Evolutionary conservation across 2,797 vertebrate species (phyloP).

Genomic region (Echeneis naucrates): DNA sequence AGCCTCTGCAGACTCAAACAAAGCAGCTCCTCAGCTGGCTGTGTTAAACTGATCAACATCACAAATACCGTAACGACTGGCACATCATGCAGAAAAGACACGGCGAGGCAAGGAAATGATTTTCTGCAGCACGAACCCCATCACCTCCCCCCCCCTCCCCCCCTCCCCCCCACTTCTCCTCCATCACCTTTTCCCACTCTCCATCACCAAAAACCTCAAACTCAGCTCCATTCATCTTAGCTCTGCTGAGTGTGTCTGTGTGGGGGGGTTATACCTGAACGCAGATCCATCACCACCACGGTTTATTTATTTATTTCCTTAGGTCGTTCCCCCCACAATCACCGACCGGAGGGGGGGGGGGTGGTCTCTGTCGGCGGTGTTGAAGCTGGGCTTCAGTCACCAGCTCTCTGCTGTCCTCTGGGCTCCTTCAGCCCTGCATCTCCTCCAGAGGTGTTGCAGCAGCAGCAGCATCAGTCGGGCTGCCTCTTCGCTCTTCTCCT

Average conservation of each 20-base stretch:
- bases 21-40: slow-evolving; percentile 53
- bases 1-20: slow-evolving; percentile 27
- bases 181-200: slow-evolving; percentile 24
- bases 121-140: slow-evolving; percentile 50
- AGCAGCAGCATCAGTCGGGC: slow-evolving; percentile 26
- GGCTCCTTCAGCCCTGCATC: slow-evolving; percentile 39
- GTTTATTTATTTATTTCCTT: neutral
- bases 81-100: neutral
- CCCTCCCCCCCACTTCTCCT: neutral
- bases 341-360: slow-evolving; percentile 10
- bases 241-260: neutral
- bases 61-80: neutral
- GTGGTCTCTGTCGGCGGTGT: slow-evolving; percentile 28
- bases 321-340: slow-evolving; percentile 5
- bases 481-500: slow-evolving; percentile 28
- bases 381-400: slow-evolving; percentile 50
- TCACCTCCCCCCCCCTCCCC: neutral
- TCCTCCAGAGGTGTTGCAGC: slow-evolving; percentile 61
- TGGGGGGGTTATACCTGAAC: slow-evolving; percentile 65
- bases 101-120: neutral
- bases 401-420: too few species aligned
- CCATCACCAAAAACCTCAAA: slow-evolving; percentile 20
- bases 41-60: slow-evolving; percentile 18
- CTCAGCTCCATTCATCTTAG: neutral
- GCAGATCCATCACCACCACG: slow-evolving; percentile 46